Percentiles rank a stretch among this genome's conserved stretches.
Evolutionary conservation across 2,888 invertebrate species (phyloP).

Genomic region (Neoitamus cyanurus): DNA sequence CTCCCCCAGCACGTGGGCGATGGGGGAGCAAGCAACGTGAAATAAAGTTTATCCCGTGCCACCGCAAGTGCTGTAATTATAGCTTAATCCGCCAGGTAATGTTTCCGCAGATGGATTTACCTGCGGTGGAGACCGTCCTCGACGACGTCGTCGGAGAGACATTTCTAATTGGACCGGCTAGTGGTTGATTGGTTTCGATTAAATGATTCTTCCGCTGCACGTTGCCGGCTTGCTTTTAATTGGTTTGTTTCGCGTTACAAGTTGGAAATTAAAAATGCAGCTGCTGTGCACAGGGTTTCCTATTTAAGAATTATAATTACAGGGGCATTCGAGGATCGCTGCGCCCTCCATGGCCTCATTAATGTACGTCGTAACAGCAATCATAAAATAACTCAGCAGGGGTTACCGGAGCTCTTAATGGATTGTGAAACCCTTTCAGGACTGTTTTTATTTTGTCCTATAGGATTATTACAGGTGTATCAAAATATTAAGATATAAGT

Average conservation of each 20-base stretch:
- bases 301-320: not conserved
- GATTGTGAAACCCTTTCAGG: not conserved
- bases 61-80: not conserved
- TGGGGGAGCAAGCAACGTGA: not conserved
- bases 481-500: not conserved
- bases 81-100: not conserved
- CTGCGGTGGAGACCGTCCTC: not conserved
- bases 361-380: not conserved
- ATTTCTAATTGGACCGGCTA: conserved; percentile 5
- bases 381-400: not conserved
- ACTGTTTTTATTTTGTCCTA: not conserved
- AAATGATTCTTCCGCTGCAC: not conserved
- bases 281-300: not conserved
- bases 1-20: not conserved
- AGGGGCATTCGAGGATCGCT: not conserved
- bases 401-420: not conserved
- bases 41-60: not conserved
- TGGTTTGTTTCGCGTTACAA: not conserved
- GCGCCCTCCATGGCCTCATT: not conserved
- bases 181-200: not conserved
- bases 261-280: not conserved
- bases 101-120: not conserved
- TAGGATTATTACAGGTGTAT: not conserved
- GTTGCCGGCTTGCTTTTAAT: not conserved
- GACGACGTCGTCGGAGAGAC: not conserved